Evolutionary conservation across 2,797 vertebrate species (phyloP).

Genomic region (Jordanella pulchra): DNA sequence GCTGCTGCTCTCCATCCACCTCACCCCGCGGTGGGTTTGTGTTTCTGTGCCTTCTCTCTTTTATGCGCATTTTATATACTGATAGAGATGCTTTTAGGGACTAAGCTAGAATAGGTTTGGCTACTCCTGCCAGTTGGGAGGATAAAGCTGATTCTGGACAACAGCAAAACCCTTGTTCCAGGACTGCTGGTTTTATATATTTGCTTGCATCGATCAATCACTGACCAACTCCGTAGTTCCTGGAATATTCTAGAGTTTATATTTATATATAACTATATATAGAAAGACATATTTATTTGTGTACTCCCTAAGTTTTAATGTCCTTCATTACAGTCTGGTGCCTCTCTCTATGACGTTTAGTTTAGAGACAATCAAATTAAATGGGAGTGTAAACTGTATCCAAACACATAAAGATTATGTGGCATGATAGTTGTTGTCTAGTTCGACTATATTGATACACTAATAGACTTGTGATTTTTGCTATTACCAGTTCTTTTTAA

Average conservation of each 20-base stretch:
- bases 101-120: conserved; percentile 51
- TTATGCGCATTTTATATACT: conserved; percentile 75
- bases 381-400: conserved; percentile 42
- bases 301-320: conserved; percentile 61
- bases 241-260: conserved; percentile 76
- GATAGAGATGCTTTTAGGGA: conserved; percentile 56
- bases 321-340: conserved; percentile 74
- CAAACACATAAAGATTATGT: conserved; percentile 46
- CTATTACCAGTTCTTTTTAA: conserved; percentile 59
- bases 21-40: conserved; percentile 72
- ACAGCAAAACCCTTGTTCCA: conserved; percentile 35
- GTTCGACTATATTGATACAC: conserved; percentile 63
- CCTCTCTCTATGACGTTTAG: conserved; percentile 71
- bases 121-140: conserved; percentile 43
- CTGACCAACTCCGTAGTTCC: conserved; percentile 57
- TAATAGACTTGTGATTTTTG: conserved; percentile 57
- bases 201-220: conserved; percentile 57
- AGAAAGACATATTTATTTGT: conserved; percentile 69
- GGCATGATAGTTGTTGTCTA: conserved; percentile 69
- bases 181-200: conserved; percentile 69
- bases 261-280: conserved; percentile 70
- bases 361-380: conserved; percentile 82
- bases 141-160: conserved; percentile 33
- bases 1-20: conserved; percentile 68
- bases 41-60: conserved; percentile 84